These are phyloP conservation scores for Drosophila greeni DNA, from an alignment of 2,888 invertebrate genomes.

Conservation along the genomic window DNA sequence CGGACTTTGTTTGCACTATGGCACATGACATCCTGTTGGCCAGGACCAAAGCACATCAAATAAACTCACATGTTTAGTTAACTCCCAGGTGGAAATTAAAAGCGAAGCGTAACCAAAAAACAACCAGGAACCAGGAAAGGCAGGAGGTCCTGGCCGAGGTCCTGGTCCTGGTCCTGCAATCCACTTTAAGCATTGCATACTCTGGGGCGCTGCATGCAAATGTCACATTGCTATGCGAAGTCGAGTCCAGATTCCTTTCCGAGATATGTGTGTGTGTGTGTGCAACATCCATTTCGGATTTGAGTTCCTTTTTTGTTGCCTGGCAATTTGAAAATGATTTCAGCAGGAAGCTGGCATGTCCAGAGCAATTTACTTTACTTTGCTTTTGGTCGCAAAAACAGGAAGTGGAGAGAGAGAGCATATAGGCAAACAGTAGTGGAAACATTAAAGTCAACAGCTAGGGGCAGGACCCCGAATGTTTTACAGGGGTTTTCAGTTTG, in stretches of 20 bases:
- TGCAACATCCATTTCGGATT: slow-evolving; percentile 27
- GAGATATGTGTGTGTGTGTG: slow-evolving; percentile 16
- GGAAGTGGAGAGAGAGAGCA: slow-evolving; percentile 53
- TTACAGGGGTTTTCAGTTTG: slow-evolving; percentile 35
- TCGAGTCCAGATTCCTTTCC: slow-evolving; percentile 24
- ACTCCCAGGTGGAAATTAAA: slow-evolving; percentile 63
- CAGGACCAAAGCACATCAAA: slow-evolving; percentile 52
- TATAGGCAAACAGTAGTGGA: slow-evolving; percentile 37
- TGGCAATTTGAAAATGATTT: slow-evolving; percentile 73
- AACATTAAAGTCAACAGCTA: slow-evolving; percentile 47
- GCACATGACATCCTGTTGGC: slow-evolving; percentile 45
- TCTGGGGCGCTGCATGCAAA: slow-evolving; percentile 65
- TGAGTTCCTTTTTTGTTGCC: slow-evolving; percentile 46
- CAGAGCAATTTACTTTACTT: slow-evolving; percentile 66
- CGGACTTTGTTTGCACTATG: slow-evolving; percentile 33
- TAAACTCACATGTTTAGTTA: slow-evolving; percentile 72
- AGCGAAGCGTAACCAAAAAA: slow-evolving; percentile 65
- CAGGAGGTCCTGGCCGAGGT: slow-evolving; percentile 9
- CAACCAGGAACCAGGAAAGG: slow-evolving; percentile 18
- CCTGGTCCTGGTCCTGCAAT: slow-evolving; percentile 7
- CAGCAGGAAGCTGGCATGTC: slow-evolving; percentile 69
- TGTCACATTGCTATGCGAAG: slow-evolving; percentile 63
- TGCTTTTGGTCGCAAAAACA: slow-evolving; percentile 57
- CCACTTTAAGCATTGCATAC: slow-evolving; percentile 58
- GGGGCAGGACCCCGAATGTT: slow-evolving; percentile 55